Evolutionary conservation across 2,113 vertebrate species (phyloP).

Genomic region (Chunga burmeisteri): DNA sequence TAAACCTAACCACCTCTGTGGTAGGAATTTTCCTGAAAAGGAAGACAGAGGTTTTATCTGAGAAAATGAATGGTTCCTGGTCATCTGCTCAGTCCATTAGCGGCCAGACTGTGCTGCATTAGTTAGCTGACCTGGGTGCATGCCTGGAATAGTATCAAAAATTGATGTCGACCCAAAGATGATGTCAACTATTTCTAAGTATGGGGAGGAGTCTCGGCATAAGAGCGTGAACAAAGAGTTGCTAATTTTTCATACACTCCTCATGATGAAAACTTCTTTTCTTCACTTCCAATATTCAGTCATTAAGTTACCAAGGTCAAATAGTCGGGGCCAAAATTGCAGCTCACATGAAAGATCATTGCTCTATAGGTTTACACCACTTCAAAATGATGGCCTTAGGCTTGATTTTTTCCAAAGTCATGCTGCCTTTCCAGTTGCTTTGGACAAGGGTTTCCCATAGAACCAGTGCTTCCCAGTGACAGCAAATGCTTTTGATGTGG

Average conservation of each 20-base stretch:
- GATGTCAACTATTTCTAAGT: not conserved
- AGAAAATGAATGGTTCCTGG: not conserved
- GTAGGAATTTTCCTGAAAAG: not conserved
- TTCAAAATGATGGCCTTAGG: not conserved
- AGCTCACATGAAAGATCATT: not conserved
- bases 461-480: not conserved
- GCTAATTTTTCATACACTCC: not conserved
- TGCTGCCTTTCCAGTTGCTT: not conserved
- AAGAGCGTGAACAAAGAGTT: not conserved
- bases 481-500: not conserved
- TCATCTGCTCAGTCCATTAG: not conserved
- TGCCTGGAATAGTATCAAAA: not conserved
- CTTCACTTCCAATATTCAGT: not conserved
- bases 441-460: not conserved
- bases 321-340: not conserved
- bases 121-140: not conserved
- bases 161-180: not conserved
- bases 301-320: not conserved
- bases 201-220: not conserved
- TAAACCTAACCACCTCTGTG: not conserved
- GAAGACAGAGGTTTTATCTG: not conserved
- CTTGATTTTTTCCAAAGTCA: not conserved
- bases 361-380: not conserved
- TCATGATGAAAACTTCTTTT: not conserved
- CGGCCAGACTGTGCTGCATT: not conserved